These are phyloP conservation scores for Megalops cyprinoides DNA, from an alignment of 2,797 vertebrate genomes.

Conservation along the genomic window DNA sequence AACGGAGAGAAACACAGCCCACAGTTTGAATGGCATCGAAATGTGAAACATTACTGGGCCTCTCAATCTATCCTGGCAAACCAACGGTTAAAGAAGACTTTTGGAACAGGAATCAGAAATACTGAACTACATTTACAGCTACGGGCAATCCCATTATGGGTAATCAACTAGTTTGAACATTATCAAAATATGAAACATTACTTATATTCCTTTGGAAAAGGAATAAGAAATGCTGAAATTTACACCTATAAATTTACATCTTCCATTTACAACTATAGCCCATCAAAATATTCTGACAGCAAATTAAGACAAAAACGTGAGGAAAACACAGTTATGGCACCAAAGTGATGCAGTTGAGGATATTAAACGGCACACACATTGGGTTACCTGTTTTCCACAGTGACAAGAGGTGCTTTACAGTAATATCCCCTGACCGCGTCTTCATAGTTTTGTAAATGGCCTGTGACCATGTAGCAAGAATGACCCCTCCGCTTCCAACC, in stretches of 20 bases:
- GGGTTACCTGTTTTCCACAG: constrained; percentile 85
- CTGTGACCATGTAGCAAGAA: constrained; percentile 87
- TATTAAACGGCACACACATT: neutral
- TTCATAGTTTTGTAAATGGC: constrained; percentile 79
- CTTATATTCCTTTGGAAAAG: no score
- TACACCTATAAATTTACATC: no score
- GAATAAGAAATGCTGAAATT: no score
- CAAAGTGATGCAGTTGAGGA: neutral
- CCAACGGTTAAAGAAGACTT: no score
- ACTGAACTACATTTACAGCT: no score
- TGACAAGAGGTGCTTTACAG: constrained; percentile 85
- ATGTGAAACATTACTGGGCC: neutral
- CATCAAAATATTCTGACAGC: neutral
- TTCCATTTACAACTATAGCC: no score
- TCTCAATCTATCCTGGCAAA: no score
- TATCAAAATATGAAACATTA: no score
- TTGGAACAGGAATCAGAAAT: no score
- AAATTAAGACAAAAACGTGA: neutral
- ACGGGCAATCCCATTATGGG: no score
- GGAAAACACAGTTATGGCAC: neutral
- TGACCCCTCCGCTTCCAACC: constrained; percentile 85
- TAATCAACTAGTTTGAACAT: no score
- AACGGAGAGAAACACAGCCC: neutral
- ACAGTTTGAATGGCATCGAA: neutral
- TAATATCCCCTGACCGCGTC: constrained; percentile 83